phyloP scores from a whole-genome alignment of 1,140 invertebrate genomes.

The Cydia strobilella region DNA sequence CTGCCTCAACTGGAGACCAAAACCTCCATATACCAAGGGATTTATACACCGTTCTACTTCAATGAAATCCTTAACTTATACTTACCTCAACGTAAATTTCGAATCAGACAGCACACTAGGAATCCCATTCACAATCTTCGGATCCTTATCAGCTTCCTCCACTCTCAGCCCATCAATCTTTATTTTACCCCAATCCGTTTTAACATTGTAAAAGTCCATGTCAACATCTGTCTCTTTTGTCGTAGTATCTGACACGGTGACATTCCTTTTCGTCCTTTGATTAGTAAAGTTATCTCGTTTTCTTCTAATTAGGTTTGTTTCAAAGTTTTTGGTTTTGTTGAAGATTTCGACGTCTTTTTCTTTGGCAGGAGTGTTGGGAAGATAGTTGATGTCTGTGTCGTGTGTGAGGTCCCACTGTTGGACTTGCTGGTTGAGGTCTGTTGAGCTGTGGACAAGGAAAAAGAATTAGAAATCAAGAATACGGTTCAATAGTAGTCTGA shows the following conservation, averaged over 20 bases:
- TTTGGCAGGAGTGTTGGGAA: conserved; percentile 43
- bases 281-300: conserved; percentile 5
- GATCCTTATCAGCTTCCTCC: conserved; percentile 82
- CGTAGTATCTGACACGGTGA: not conserved
- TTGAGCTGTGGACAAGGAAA: conserved; percentile 34
- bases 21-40: too few relatives aligned
- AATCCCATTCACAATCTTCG: conserved; percentile 82
- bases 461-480: not conserved
- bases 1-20: too few relatives aligned
- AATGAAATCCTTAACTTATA: not conserved
- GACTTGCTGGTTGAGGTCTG: conserved; percentile 23
- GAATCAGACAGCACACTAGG: conserved; percentile 83
- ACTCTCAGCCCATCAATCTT: conserved; percentile 82
- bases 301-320: not conserved
- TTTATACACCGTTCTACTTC: too few relatives aligned
- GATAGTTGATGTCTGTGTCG: conserved; percentile 72
- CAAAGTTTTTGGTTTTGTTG: conserved; percentile 51
- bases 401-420: conserved; percentile 63
- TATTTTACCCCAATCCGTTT: conserved; percentile 41
- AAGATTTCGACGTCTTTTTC: conserved; percentile 56
- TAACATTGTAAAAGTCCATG: conserved; percentile 44
- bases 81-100: conserved; percentile 78
- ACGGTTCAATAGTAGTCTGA: too few relatives aligned
- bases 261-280: not conserved
- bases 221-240: conserved; percentile 18